Evolutionary conservation across 2,888 invertebrate genomes (phyloP).

Genomic region (Cephus spinipes): DNA sequence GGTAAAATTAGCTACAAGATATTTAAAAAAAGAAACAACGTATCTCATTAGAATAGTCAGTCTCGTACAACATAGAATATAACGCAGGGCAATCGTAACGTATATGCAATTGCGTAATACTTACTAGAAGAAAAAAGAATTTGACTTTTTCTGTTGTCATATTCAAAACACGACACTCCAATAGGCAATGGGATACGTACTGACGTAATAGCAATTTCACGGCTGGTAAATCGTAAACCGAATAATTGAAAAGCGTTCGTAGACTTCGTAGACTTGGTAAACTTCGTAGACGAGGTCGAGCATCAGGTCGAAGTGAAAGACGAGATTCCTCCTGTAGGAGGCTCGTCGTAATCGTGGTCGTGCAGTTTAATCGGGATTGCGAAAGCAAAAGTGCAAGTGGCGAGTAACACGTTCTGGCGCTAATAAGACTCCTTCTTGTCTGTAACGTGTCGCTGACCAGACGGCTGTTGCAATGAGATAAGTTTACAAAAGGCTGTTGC

Average conservation of each 20-base stretch:
- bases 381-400: slow-evolving; percentile 25
- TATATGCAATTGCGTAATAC: background rate
- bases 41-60: background rate
- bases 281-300: background rate
- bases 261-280: background rate
- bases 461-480: slow-evolving; percentile 42
- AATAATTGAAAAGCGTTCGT: background rate
- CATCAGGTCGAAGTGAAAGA: background rate
- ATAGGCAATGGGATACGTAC: background rate
- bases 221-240: background rate
- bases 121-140: background rate
- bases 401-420: slow-evolving; percentile 11
- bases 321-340: background rate
- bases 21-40: background rate
- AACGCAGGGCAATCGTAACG: background rate
- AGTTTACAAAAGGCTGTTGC: slow-evolving; percentile 24
- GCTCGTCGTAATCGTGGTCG: background rate
- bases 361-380: slow-evolving; percentile 34
- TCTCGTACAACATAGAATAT: background rate
- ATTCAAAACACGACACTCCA: too few relatives aligned
- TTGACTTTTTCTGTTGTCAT: background rate
- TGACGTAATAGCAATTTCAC: background rate
- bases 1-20: background rate
- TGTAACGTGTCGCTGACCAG: slow-evolving; percentile 45
- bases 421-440: slow-evolving; percentile 35